Percentiles rank a stretch among this genome's conserved stretches.
Evolutionary conservation across 2,113 vertebrate species (phyloP).

Genomic region (Pteruthius melanotis): DNA sequence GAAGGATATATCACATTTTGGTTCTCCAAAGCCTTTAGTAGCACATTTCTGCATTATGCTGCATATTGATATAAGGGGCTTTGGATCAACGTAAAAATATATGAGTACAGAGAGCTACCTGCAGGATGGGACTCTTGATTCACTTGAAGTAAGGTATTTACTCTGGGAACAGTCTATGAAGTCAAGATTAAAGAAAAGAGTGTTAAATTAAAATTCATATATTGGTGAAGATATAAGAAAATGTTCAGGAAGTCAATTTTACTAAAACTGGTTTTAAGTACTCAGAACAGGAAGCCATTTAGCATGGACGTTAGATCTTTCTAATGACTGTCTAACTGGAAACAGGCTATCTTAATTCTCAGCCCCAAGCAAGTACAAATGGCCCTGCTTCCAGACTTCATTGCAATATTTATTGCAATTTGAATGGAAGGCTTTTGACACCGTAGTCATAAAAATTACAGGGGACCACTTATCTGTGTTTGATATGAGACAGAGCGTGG

Average conservation of each 20-base stretch:
- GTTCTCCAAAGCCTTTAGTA: background rate
- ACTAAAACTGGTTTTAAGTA: slow-evolving; percentile 94
- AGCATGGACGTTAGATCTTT: slow-evolving; percentile 93
- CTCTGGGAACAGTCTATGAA: background rate
- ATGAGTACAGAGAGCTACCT: background rate
- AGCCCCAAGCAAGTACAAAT: slow-evolving; percentile 89
- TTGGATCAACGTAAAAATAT: background rate
- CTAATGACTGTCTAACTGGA: slow-evolving; percentile 99
- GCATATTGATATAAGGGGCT: background rate
- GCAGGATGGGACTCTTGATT: background rate
- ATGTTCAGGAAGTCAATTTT: slow-evolving; percentile 94
- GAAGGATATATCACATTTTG: background rate
- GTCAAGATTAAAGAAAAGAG: background rate
- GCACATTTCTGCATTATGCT: background rate
- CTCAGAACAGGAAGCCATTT: slow-evolving; percentile 98
- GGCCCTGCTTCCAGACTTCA: slow-evolving; percentile 87
- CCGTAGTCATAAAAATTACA: slow-evolving; percentile 90
- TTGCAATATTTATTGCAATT: slow-evolving; percentile 94
- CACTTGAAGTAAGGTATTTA: background rate
- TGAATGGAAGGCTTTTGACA: slow-evolving; percentile 94
- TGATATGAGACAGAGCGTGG: slow-evolving; percentile 79
- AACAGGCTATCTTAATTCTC: slow-evolving; percentile 92
- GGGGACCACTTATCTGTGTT: slow-evolving; percentile 72
- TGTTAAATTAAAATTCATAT: background rate
- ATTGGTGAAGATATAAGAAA: slow-evolving; percentile 79